Conservation (phyloP, 1,140 invertebrate species). For the Yoshiicerus persimilis region DNA sequence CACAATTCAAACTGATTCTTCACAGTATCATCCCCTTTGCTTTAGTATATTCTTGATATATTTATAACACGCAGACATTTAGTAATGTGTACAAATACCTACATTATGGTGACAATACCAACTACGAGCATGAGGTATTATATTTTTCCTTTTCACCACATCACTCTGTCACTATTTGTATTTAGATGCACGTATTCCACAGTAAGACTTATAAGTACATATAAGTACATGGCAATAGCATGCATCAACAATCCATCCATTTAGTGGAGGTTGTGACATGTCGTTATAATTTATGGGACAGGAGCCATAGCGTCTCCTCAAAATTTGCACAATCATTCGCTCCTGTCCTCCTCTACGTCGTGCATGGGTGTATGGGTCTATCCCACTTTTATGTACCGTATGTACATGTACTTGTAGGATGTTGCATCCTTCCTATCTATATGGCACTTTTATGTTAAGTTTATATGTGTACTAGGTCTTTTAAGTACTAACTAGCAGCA, state of each 20-base stretch:
- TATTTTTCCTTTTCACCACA: constrained; percentile 13
- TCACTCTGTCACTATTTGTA: background rate
- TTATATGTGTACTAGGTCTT: too few relatives aligned
- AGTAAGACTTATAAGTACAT: background rate
- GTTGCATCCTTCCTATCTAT: background rate
- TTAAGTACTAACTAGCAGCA: too few relatives aligned
- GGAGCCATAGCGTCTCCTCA: constrained; percentile 19
- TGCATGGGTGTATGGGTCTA: background rate
- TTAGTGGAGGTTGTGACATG: constrained; percentile 14
- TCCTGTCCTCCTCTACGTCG: background rate
- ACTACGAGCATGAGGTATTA: background rate
- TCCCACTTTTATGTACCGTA: background rate
- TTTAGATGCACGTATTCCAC: background rate
- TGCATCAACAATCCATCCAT: constrained; percentile 10
- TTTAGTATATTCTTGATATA: background rate
- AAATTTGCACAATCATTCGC: constrained; percentile 20
- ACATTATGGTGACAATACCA: background rate
- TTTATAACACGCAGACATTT: background rate
- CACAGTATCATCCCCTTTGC: background rate
- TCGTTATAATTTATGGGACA: constrained; percentile 11
- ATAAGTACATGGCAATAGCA: background rate
- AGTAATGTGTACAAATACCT: background rate
- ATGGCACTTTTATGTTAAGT: background rate
- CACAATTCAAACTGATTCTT: background rate
- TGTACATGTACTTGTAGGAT: background rate